Conservation (phyloP, 1,140 invertebrate genomes). For the Oryzaephilus surinamensis region DNA sequence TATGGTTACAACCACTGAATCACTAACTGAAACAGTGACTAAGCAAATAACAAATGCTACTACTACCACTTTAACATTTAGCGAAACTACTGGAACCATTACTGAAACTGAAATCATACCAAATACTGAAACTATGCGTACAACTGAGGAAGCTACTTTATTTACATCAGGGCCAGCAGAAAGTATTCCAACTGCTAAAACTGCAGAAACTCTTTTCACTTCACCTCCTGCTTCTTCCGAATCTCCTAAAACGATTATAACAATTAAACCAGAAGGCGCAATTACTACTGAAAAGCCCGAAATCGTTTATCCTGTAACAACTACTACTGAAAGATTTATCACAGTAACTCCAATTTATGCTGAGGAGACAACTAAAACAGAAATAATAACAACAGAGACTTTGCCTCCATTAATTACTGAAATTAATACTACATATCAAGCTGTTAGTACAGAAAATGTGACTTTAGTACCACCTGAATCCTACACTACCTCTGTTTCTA, state of each 20-base stretch:
- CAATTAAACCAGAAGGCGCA: background rate
- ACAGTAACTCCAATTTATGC: constrained; percentile 39
- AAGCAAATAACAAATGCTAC: constrained; percentile 27
- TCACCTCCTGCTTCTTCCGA: constrained; percentile 1
- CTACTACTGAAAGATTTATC: constrained; percentile 37
- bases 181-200: constrained; percentile 1
- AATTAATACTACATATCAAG: constrained; percentile 23
- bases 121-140: constrained; percentile 8
- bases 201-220: constrained; percentile 5
- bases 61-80: constrained; percentile 28
- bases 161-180: constrained; percentile 8
- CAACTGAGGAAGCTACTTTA: constrained; percentile 5
- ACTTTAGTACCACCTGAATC: constrained; percentile 22
- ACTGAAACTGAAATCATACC: constrained; percentile 23
- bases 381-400: constrained; percentile 14
- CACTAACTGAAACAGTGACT: constrained; percentile 33
- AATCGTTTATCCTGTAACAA: constrained; percentile 31
- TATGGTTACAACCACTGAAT: constrained; percentile 34
- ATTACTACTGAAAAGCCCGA: constrained; percentile 27
- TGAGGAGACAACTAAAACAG: constrained; percentile 13
- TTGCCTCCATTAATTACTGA: constrained; percentile 24
- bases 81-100: constrained; percentile 13
- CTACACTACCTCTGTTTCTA: background rate
- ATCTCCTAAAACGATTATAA: constrained; percentile 4
- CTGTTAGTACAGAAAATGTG: constrained; percentile 30